phyloP scores from a whole-genome alignment of 2,113 vertebrate species.

The Syngnathoides biaculeatus region DNA sequence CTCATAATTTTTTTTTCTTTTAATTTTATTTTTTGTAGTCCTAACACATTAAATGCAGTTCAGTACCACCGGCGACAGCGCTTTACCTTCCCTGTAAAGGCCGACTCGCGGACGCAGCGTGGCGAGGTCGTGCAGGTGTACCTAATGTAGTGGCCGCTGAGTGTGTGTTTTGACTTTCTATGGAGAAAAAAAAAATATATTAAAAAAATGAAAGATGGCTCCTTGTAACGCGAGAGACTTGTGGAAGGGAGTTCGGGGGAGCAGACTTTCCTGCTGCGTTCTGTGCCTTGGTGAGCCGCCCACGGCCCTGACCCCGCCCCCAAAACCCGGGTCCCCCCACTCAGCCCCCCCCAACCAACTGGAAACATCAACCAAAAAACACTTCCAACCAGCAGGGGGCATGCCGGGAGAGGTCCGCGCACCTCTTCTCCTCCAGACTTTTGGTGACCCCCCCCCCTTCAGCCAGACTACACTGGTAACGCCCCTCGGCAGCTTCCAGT shows the following conservation, averaged over 20 bases:
- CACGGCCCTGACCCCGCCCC: conserved; percentile 62
- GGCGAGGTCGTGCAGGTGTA: neutral
- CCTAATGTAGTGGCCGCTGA: neutral
- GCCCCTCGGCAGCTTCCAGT: conserved; percentile 72
- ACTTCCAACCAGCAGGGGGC: conserved; percentile 10
- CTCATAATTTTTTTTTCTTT: neutral
- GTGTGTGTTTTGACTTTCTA: neutral
- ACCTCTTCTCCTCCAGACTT: conserved; percentile 14
- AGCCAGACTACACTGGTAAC: conserved; percentile 58
- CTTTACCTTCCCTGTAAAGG: conserved; percentile 1
- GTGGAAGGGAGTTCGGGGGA: conserved; percentile 73
- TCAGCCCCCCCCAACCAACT: conserved; percentile 41
- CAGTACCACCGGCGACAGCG: neutral
- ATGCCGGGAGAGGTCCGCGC: conserved; percentile 33
- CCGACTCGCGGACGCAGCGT: neutral
- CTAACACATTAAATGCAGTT: neutral
- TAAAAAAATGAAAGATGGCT: neutral
- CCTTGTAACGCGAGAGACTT: conserved; percentile 58
- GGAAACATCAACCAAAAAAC: neutral
- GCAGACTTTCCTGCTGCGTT: conserved; percentile 79
- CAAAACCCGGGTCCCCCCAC: conserved; percentile 30
- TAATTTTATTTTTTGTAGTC: too few species aligned
- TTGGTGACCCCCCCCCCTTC: conserved; percentile 17
- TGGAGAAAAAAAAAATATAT: too few species aligned
- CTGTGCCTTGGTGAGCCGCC: conserved; percentile 93